Conservation (phyloP, 1,140 invertebrate genomes). For the Atta cephalotes region DNA sequence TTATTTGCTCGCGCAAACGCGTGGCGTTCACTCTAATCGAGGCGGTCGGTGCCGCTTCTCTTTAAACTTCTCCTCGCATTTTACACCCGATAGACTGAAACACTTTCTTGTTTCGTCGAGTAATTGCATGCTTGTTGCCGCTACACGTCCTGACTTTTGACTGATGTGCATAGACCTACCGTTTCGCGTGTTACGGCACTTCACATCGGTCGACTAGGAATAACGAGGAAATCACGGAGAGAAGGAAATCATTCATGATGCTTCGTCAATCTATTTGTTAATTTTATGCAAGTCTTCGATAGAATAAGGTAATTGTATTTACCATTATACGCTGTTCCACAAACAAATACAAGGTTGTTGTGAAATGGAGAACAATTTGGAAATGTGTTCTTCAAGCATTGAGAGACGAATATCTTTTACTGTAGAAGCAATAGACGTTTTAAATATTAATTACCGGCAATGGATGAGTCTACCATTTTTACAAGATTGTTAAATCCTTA, state of each 20-base stretch:
- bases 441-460: too few species aligned
- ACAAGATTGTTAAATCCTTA: not conserved
- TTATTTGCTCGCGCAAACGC: conserved; percentile 69
- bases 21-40: conserved; percentile 57
- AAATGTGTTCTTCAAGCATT: not conserved
- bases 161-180: conserved; percentile 40
- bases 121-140: conserved; percentile 57
- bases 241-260: conserved; percentile 30
- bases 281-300: not conserved
- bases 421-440: not conserved
- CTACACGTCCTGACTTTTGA: conserved; percentile 36
- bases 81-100: conserved; percentile 57
- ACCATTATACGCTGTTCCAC: not conserved
- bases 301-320: conserved; percentile 17
- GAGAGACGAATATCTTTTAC: not conserved
- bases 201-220: not conserved
- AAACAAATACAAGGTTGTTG: not conserved
- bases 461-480: not conserved
- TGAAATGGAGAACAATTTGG: not conserved
- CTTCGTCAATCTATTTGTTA: conserved; percentile 36
- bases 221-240: not conserved
- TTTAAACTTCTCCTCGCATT: conserved; percentile 38
- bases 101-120: conserved; percentile 49
- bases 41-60: conserved; percentile 46
- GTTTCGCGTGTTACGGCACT: conserved; percentile 14